Evolutionary conservation across 2,113 vertebrate genomes (phyloP), one percentile per base, ranked within the genome.

Genomic region (Epinephelus moara): DNA sequence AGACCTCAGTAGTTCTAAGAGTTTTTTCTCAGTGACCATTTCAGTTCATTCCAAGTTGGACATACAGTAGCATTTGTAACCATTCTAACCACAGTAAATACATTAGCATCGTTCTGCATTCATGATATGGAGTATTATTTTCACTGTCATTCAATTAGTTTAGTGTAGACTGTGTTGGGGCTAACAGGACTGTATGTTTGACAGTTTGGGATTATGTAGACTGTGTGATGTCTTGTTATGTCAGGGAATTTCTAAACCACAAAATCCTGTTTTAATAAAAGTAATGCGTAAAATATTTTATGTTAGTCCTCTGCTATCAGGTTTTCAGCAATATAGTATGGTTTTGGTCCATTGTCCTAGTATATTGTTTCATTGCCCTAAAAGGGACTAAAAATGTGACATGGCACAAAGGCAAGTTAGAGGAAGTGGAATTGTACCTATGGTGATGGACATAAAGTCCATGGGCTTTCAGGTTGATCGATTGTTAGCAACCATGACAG

Each of bases 41-140:
- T 67, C n/a, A 19, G 19, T 18, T 68, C 62, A 52, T 64, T 59
- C 62, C 40, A 47, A 7, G 40, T n/a, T 40, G 45, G 49, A 71
- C 66, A 56, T 42, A 27, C 15, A 45, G 70, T 3, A n/a, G 45
- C 59, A 21, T 52, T 67, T 63, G 15, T 69, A 40, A 73, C 66
- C 45, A 55, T 55, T 21, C 19, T 67, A 69, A 52, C 55, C 30
- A 47, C 75, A 40, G 30, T 33, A 53, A 59, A 57, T 64, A 42
- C 27, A 17, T 45, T 19, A 64, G 45, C 11, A n/a, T 27, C 56
- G n/a, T 50, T 82, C 86, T 83, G 72, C 60, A 84, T 71, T 68
- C 6, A 30, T 68, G 15, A 6, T 37, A 6, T 21, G 27, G 37
- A 2, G 10, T 49, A 17, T 18, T 37, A 14, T 27, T 70, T 52